phyloP scores from a whole-genome alignment of 2,113 vertebrate species.

The Prolemur simus region DNA sequence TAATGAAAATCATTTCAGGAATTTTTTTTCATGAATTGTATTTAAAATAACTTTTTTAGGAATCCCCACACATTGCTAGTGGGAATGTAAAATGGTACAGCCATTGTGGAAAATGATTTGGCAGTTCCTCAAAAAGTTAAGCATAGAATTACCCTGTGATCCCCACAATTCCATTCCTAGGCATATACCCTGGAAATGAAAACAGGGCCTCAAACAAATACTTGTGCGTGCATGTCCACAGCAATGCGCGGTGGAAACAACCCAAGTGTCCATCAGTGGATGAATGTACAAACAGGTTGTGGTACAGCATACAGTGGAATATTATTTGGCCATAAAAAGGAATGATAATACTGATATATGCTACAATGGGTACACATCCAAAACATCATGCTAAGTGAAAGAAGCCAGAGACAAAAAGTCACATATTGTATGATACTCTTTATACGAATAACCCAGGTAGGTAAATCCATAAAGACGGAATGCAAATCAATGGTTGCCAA shows the following conservation, averaged over 20 bases:
- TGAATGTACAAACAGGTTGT: neutral
- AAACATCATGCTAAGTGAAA: neutral
- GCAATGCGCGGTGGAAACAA: neutral
- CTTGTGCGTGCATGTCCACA: neutral
- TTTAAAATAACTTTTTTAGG: constrained; percentile 45
- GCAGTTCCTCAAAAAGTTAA: neutral
- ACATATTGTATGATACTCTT: neutral
- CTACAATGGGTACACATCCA: accelerated
- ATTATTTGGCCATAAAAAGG: neutral
- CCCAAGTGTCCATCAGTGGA: neutral
- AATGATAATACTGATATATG: accelerated
- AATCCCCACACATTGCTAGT: neutral
- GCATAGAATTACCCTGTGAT: neutral
- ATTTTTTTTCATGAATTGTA: constrained; percentile 23
- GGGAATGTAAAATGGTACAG: neutral
- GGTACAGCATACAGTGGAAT: neutral
- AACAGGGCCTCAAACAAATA: neutral
- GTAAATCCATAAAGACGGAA: neutral
- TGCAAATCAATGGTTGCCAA: neutral
- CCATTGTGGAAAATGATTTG: neutral
- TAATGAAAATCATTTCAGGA: constrained; percentile 59
- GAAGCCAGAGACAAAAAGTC: neutral
- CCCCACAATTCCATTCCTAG: neutral
- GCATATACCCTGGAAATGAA: neutral
- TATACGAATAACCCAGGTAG: neutral